Base-by-base conservation (phyloP, 2,888 invertebrate species). In the Phorcus lineatus region DNA sequence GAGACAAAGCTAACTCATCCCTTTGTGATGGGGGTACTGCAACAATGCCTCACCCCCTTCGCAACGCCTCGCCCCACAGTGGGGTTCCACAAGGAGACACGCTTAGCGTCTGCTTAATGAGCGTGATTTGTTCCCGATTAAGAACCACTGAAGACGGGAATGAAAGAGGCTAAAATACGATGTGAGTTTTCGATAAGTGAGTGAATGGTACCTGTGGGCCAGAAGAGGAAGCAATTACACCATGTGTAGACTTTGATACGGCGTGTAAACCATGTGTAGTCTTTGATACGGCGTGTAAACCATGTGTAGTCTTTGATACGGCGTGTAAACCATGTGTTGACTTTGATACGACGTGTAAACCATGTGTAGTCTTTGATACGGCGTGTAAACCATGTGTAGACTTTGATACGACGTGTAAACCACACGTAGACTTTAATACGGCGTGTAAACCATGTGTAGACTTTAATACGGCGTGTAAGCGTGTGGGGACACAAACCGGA, bases 1-100 rank as follows among this genome's bases (percentile, higher is more conserved):
- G 70, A 62, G 70, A 70, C 70, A 70, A 70, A 70, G 70, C 70
- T 36, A 70, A 36, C 36, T 36, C 70, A 70, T 70, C 70, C 19
- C 19, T 36, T 70, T 70, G 70, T 70, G 19, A 40, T 17, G 36
- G 4, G 31, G 70, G 70, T 62, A 28, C 28, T 62, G 28, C 13
- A 24, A 62, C 62, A 62, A 62, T 62, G 28, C 16, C 62, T 16
- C 28, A 62, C 62, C 62, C 62, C 62, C 62, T 16, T 28, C 62
- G 62, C 28, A 62, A 62, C 62, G 28, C 24, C 28, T 19, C 28
- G 17, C 62, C 28, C 28, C 36, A 40, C 36, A 19, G 40, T 3
- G 70, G 67, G 19, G 36, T 47, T 47, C 47, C 47, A 40, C 17
- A 36, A 19, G 70, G 70, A 70, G 70, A 70, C 70, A 70, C 70